Evolutionary conservation across 2,113 vertebrate species (phyloP).

Genomic region (Oreotrochilus melanogaster): DNA sequence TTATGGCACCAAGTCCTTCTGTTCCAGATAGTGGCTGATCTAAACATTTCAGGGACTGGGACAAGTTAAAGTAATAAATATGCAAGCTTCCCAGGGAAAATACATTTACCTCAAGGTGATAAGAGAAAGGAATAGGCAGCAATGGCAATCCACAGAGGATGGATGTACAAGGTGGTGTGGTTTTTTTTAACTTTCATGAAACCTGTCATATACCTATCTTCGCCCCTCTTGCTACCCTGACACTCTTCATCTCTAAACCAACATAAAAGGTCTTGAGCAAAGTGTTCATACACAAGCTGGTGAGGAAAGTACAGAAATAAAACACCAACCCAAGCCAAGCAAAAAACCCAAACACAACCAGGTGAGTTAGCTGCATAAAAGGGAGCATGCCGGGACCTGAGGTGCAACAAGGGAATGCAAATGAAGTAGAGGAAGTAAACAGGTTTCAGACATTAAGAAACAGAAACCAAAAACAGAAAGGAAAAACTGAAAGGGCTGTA

Average conservation of each 20-base stretch:
- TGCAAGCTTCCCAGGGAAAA: background rate
- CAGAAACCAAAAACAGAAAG: constrained; percentile 18
- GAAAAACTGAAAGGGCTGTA: background rate
- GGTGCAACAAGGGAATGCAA: background rate
- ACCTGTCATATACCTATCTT: background rate
- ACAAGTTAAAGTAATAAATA: background rate
- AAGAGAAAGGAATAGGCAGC: background rate
- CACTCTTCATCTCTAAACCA: background rate
- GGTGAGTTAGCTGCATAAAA: constrained; percentile 29
- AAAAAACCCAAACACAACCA: background rate
- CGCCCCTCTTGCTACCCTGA: background rate
- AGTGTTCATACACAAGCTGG: background rate
- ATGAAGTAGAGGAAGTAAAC: background rate
- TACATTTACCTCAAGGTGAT: background rate
- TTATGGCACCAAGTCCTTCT: background rate
- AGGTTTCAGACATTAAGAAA: constrained; percentile 2
- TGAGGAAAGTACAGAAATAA: background rate
- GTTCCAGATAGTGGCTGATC: background rate
- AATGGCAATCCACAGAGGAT: background rate
- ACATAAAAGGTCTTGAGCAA: background rate
- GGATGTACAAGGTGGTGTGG: background rate
- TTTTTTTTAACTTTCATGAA: background rate
- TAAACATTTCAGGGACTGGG: background rate
- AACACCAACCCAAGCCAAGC: background rate
- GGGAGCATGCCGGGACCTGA: constrained; percentile 6